A percentile compares a stretch with the other conserved stretches of the same genome.
Conservation (phyloP, 2,888 invertebrate genomes). For the Xanthorhoe spadicearia region DNA sequence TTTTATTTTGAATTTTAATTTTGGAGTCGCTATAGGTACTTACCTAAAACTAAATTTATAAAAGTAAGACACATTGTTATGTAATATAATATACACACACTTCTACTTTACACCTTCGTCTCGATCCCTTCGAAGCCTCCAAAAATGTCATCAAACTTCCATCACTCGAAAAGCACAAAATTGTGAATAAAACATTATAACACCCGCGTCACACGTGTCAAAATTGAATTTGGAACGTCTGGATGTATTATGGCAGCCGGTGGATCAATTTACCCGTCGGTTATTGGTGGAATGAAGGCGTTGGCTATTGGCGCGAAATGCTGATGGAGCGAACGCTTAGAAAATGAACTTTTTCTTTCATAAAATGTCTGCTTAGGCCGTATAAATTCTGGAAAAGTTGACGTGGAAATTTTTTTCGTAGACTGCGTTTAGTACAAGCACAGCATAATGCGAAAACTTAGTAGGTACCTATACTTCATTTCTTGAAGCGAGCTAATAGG, state of each 20-base stretch:
- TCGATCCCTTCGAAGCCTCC: not conserved
- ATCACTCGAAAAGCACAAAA: conserved; percentile 35
- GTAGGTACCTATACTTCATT: no score
- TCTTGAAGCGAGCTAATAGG: no score
- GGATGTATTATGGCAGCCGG: conserved; percentile 60
- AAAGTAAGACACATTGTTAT: no score
- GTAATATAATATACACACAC: not conserved
- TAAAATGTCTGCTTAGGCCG: not conserved
- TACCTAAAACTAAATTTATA: no score
- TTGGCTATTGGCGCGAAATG: conserved; percentile 4
- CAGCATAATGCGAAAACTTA: no score
- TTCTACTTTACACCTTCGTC: not conserved
- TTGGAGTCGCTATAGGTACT: no score
- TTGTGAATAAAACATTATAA: conserved; percentile 39
- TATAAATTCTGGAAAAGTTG: not conserved
- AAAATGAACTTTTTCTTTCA: conserved; percentile 1
- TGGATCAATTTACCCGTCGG: conserved; percentile 62
- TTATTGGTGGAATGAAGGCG: conserved; percentile 41
- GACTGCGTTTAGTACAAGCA: no score
- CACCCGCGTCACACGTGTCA: conserved; percentile 51
- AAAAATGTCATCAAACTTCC: conserved; percentile 25
- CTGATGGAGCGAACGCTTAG: conserved; percentile 2
- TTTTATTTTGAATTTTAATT: no score
- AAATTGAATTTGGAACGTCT: conserved; percentile 68
- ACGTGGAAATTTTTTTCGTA: not conserved